Percentiles rank a stretch among this genome's conserved stretches.
Conservation (phyloP, 2,113 vertebrate species). For the Pan troglodytes region DNA sequence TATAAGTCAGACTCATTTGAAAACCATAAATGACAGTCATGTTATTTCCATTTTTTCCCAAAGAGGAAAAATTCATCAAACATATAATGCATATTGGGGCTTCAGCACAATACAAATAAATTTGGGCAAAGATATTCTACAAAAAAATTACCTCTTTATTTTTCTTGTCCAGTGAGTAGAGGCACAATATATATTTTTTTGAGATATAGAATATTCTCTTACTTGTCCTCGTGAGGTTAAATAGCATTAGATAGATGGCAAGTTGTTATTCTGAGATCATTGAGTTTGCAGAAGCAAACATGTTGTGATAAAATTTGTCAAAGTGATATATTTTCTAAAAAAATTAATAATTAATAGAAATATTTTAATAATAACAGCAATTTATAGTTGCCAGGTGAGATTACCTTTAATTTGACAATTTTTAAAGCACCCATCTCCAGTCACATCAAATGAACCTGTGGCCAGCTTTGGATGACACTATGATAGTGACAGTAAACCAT, state of each 20-base stretch:
- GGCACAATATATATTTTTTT: not conserved
- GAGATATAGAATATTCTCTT: not conserved
- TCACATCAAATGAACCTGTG: not conserved
- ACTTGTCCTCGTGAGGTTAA: not conserved
- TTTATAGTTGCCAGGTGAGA: not conserved
- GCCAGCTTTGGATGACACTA: not conserved
- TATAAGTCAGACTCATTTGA: not conserved
- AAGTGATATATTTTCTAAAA: not conserved
- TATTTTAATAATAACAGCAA: not conserved
- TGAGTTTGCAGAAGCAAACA: not conserved
- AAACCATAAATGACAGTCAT: not conserved
- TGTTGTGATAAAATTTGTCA: not conserved
- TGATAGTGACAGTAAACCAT: not conserved
- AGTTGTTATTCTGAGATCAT: not conserved
- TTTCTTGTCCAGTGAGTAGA: not conserved
- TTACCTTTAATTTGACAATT: not conserved
- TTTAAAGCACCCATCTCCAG: not conserved
- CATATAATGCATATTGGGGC: not conserved
- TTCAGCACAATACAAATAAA: not conserved
- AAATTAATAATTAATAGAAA: not conserved
- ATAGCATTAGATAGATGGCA: not conserved
- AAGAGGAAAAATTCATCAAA: not conserved
- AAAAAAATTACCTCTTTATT: not conserved
- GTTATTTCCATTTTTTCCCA: not conserved
- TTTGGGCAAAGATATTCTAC: not conserved